phyloP scores from a whole-genome alignment of 2,113 vertebrate genomes.

The Oreochromis aureus region DNA sequence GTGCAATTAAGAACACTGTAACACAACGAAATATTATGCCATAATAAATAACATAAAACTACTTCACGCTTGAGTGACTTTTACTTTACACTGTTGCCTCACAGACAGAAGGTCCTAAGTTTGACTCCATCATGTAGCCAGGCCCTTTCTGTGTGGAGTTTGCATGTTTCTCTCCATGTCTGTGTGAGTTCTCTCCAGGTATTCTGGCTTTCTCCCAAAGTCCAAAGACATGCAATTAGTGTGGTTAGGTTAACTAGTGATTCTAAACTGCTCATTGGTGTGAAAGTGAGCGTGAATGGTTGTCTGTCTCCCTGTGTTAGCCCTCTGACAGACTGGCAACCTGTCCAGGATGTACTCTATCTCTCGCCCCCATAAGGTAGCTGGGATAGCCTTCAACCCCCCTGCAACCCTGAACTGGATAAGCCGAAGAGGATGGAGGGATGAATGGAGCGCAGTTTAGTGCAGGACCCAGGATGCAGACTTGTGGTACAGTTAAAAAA shows the following conservation, averaged over 20 bases:
- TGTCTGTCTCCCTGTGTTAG: neutral
- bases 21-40: neutral
- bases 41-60: neutral
- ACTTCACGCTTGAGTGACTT: neutral
- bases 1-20: neutral
- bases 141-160: neutral
- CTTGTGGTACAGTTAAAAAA: neutral
- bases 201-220: neutral
- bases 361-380: fast-evolving
- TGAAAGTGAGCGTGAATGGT: neutral
- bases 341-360: neutral
- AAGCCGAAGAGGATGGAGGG: too few relatives aligned
- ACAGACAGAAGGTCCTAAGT: neutral
- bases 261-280: neutral
- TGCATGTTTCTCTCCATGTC: neutral
- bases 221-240: neutral
- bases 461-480: neutral
- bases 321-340: neutral
- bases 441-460: neutral
- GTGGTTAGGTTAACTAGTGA: neutral
- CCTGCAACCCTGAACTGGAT: neutral
- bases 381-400: neutral
- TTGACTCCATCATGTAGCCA: neutral
- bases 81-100: neutral
- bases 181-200: neutral